Base-by-base conservation (phyloP, 2,888 invertebrate genomes). In the Thysanoteuthis rhombus region DNA sequence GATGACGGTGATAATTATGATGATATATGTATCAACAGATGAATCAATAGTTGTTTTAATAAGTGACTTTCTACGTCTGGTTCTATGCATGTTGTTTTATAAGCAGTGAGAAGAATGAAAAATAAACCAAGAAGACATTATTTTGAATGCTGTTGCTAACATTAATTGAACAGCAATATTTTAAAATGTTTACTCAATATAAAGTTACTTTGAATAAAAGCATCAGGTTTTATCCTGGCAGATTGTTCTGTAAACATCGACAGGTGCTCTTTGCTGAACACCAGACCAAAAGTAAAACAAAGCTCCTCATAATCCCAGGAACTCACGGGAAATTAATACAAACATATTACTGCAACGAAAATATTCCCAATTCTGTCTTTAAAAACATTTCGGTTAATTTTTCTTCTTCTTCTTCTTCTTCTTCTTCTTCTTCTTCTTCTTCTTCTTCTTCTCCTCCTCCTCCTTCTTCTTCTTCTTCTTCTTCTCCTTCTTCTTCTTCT, bases 101-200 rank as follows among this genome's bases (percentile, higher is more conserved):
- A 36, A n/a, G n/a, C n/a, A 75, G 25, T n/a, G 16, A n/a, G 75
- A 75, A 42, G n/a, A 52, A 75, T 75, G n/a, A 75, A n/a, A 75
- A 75, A 12, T n/a, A 75, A 75, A n/a, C 75, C 75, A 36, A 16
- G 75, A 36, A 16, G 75, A 36, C 75, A 12, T 12, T 75, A 75
- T n/a, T 75, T 75, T 36, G 8, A 10, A 75, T 75, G n/a, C n/a
- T n/a, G n/a, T 25, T 36, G n/a, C n/a, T n/a, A 75, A n/a, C 75
- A 75, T n/a, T 75, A 75, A 75, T 75, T 75, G 75, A 75, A 75
- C n/a, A 75, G n/a, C n/a, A 75, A 75, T 75, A n/a, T 75, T 75
- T n/a, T 75, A 75, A 75, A 75, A 75, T 75, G 75, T 75, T 75
- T n/a, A 75, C n/a, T 36, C 75, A 75, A 75, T 75, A 75, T 75